phyloP scores from a whole-genome alignment of 2,888 invertebrate species.

The Ephialtes manifestator region DNA sequence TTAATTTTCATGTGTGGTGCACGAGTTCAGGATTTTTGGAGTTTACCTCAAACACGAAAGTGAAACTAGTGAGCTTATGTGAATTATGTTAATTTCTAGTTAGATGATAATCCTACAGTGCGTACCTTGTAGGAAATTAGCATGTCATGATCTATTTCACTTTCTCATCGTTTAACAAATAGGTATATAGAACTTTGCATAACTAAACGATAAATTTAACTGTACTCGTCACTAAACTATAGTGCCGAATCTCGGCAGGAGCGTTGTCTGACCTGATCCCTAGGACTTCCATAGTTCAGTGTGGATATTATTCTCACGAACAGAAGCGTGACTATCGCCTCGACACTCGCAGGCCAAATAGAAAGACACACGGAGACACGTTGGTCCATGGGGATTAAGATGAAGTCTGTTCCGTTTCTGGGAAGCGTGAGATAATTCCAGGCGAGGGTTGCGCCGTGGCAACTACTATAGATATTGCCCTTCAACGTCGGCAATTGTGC shows the following conservation, averaged over 20 bases:
- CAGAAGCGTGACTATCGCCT: slow-evolving; percentile 65
- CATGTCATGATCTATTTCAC: neutral
- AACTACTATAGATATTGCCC: slow-evolving; percentile 10
- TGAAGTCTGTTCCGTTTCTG: slow-evolving; percentile 57
- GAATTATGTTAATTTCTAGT: neutral
- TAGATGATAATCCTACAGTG: neutral
- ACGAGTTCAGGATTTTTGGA: no score
- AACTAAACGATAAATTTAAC: neutral
- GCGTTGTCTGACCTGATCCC: slow-evolving; percentile 26
- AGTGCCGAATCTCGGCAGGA: neutral
- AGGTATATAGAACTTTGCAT: neutral
- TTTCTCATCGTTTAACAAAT: neutral
- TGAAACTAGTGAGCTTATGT: neutral
- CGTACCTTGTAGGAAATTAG: neutral
- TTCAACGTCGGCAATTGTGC: slow-evolving; percentile 34
- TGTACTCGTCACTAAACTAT: neutral
- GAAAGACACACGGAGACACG: slow-evolving; percentile 58
- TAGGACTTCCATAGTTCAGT: neutral
- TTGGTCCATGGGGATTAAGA: slow-evolving; percentile 65
- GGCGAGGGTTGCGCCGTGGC: slow-evolving; percentile 30
- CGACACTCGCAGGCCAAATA: slow-evolving; percentile 55
- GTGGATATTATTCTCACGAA: slow-evolving; percentile 59
- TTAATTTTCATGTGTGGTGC: no score
- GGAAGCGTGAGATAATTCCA: slow-evolving; percentile 60
- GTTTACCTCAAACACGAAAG: neutral